Base-by-base conservation (phyloP, 2,888 invertebrate species). In the Drosophila phalerata region DNA sequence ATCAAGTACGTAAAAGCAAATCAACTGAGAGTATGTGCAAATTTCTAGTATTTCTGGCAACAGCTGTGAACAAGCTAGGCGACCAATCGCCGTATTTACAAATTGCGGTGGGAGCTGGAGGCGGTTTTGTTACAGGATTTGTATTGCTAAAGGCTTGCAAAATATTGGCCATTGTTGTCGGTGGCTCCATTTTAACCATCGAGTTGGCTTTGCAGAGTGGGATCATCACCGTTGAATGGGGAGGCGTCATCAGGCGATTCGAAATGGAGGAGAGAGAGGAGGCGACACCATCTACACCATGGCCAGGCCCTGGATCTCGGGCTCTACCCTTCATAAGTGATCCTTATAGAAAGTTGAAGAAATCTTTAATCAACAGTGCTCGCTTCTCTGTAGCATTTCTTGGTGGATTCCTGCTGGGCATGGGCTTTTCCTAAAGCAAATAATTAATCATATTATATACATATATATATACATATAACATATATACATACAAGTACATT, bases 381-480 rank as follows among this genome's bases (percentile, higher is more conserved):
- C 81, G 82, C 0, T n/a, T 81, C 0, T 56, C 51, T 1, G 17
- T 69, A 0, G 60, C 87, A n/a, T 68, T 87, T 38, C 11, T 83
- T 11, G 85, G 70, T 11, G 82, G 82, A 1, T 62, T 83, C 32
- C 17, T 82, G 11, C 13, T 82, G 17, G 82, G 87, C n/a, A 78
- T 81, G 48, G 82, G 85, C 17, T 42, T 63, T 5, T 75, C 78
- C 5, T 82, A 47, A 66, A 34, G 4, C 19, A 0, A 15, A n/a
- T 52, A 28, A 25, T 28, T 38, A 34, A 37, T 15, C 2, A 22
- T 3, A 25, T 49, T 40, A 56, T 22, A 5, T 28, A 22, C n/a
- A 10, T 38, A 22, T n/a, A 5, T 8, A 10, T 2, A n/a, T 28
- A 9, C 42, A 11, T n/a, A n/a, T n/a, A n/a, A n/a, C n/a, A 10